Conservation (phyloP, 2,113 vertebrate genomes). For the Seriola rivoliana region DNA sequence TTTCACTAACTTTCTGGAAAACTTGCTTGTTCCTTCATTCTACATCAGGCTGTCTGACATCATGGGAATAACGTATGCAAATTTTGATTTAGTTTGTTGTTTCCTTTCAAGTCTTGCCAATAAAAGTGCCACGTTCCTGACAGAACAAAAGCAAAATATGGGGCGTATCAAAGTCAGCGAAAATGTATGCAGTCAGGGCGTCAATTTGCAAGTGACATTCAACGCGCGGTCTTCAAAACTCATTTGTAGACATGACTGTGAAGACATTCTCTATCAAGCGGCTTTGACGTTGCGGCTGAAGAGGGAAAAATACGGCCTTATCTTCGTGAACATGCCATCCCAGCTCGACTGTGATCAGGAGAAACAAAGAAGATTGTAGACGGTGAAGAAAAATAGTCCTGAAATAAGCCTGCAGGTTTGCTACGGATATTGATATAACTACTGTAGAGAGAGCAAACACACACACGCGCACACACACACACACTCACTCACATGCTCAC, state of each 20-base stretch:
- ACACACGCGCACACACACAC: constrained; percentile 5
- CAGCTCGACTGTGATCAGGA: constrained; percentile 58
- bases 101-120: constrained; percentile 70
- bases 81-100: constrained; percentile 66
- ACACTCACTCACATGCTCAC: constrained; percentile 11
- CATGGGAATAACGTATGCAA: constrained; percentile 65
- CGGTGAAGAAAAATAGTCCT: constrained; percentile 38
- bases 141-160: constrained; percentile 75
- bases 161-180: constrained; percentile 69
- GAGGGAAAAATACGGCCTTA: constrained; percentile 40
- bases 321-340: constrained; percentile 38
- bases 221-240: constrained; percentile 57
- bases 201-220: constrained; percentile 68
- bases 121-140: constrained; percentile 68
- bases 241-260: constrained; percentile 59
- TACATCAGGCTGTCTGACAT: constrained; percentile 32
- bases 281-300: constrained; percentile 46
- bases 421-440: constrained; percentile 39
- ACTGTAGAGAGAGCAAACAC: constrained; percentile 34
- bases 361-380: constrained; percentile 58
- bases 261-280: constrained; percentile 53
- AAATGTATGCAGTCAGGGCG: constrained; percentile 60
- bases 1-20: constrained; percentile 55
- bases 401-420: constrained; percentile 64
- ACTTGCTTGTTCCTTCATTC: constrained; percentile 9